Base-by-base conservation (phyloP, 2,113 vertebrate genomes). In the Campylorhamphus procurvoides region DNA sequence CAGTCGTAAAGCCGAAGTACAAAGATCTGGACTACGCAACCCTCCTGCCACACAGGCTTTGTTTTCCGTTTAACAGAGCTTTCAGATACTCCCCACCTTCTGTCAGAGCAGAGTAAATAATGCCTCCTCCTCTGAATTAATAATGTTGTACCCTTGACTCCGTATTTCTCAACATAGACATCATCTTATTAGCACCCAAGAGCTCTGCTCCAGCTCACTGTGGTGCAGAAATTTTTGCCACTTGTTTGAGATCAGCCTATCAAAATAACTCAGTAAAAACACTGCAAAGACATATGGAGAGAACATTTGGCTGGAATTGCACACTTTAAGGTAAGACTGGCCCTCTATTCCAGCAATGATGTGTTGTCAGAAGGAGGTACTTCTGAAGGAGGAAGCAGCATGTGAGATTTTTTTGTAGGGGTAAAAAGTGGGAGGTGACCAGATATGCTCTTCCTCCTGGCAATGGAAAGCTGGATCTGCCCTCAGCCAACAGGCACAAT, bases 341-440 rank as follows among this genome's bases (percentile, higher is more conserved):
- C 16, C 31, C 29, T 52, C 69, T 25, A 5, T 50, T 66, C 78
- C 0, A 0, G 55, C 40, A 31, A 33, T 4, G 3, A 24, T 0
- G 11, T 22, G 40, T 6, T 76, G 46, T 27, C 68, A 27, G 16
- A 35, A 46, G 12, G 11, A 63, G 64, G 10, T 22, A 11, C 56
- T 89, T 59, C 69, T 9, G 18, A 71, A 74, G 82, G 33, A 68
- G 58, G 16, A 56, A 80, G 47, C 13, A 60, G n/a, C n/a, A 11
- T 0, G 10, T 3, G 14, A 77, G 40, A 7, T 13, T 46, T 27
- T 60, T 68, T 59, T n/a, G 4, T 24, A 37, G 9, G 17, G 11
- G 22, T 19, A 20, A 44, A 66, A 52, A 22, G 14, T 67, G 10
- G 33, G 63, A 89, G 11, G 18, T 47, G 20, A 64, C 35, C 63